Evolutionary conservation across 2,113 vertebrate genomes (phyloP), one percentile per base, ranked within the genome.

Genomic region (Oxyura jamaicensis): DNA sequence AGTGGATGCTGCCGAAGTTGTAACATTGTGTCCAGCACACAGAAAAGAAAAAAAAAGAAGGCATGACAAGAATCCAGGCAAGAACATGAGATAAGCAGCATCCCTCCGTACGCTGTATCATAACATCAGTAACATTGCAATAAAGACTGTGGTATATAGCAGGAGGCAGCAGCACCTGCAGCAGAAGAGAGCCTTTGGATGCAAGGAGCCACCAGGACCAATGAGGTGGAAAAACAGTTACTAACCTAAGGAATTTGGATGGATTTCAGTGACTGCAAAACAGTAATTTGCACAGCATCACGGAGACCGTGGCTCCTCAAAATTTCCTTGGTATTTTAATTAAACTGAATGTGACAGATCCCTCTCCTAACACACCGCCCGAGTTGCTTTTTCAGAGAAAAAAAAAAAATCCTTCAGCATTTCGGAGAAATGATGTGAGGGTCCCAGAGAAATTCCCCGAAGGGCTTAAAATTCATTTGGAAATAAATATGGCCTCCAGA

Each of bases 1-100:
- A 41, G 0, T 3, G 8, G 66, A 35, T 0, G 0, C 25, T 44
- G 35, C 39, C 26, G 25, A 81, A 78, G 11, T 3, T 55, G 59
- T 19, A 63, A 36, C 8, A 21, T 46, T 48, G 23, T 9, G 14
- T 26, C 6, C 25, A 56, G 8, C 6, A 29, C 3, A 26, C 8
- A 35, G 23, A 42, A 18, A 62, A 25, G 22, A 48, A 16, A 46
- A 33, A 48, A 46, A 46, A 60, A 53, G 41, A 50, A 17, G 4
- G 1, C 10, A 66, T 13, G 23, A 44, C 2, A 15, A 46, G 7
- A 42, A 6, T 39, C 22, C 25, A 78, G 42, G 48, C 22, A 67
- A 31, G 21, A 75, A 15, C 3, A 41, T 19, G 7, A 48, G 8
- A 13, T 14, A 52, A 79, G 52, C 76, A 91, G 52, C 6, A 58